Conservation (phyloP, 2,797 vertebrate species). For the Channa striata region DNA sequence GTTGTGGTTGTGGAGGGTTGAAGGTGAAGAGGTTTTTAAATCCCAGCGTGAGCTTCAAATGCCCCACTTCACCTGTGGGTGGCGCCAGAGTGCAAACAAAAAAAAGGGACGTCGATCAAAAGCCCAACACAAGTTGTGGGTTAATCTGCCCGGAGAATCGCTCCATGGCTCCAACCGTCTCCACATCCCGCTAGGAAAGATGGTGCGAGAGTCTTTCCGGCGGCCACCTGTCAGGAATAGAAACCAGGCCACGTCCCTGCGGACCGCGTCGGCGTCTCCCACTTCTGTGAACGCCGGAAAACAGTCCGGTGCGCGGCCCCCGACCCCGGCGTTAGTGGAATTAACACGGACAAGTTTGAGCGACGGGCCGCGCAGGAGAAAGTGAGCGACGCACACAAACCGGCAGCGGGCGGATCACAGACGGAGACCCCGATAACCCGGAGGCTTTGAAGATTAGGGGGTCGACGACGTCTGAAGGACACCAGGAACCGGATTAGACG, state of each 20-base stretch:
- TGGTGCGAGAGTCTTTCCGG: constrained; percentile 57
- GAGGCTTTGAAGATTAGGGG: constrained; percentile 73
- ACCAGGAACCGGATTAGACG: constrained; percentile 75
- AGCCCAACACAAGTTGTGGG: constrained; percentile 25
- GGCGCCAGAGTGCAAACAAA: constrained; percentile 78
- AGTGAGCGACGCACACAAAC: constrained; percentile 53
- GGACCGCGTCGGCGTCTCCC: constrained; percentile 22
- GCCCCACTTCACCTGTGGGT: constrained; percentile 66
- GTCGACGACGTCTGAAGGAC: constrained; percentile 77
- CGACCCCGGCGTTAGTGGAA: constrained; percentile 29
- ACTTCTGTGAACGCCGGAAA: not conserved
- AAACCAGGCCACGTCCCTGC: constrained; percentile 10
- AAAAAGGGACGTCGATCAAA: constrained; percentile 32
- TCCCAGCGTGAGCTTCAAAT: constrained; percentile 27
- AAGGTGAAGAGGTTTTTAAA: constrained; percentile 10
- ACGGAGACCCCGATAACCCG: constrained; percentile 36
- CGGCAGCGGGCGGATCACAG: constrained; percentile 54
- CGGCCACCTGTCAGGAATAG: constrained; percentile 67
- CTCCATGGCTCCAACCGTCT: constrained; percentile 52
- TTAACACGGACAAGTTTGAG: constrained; percentile 61
- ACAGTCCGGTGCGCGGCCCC: constrained; percentile 5
- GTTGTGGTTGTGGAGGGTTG: not conserved
- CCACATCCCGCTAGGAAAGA: constrained; percentile 43
- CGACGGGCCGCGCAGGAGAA: constrained; percentile 48
- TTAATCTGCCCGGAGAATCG: constrained; percentile 62